Conservation (phyloP, 2,113 vertebrate genomes). For the Myrmecobius fasciatus region DNA sequence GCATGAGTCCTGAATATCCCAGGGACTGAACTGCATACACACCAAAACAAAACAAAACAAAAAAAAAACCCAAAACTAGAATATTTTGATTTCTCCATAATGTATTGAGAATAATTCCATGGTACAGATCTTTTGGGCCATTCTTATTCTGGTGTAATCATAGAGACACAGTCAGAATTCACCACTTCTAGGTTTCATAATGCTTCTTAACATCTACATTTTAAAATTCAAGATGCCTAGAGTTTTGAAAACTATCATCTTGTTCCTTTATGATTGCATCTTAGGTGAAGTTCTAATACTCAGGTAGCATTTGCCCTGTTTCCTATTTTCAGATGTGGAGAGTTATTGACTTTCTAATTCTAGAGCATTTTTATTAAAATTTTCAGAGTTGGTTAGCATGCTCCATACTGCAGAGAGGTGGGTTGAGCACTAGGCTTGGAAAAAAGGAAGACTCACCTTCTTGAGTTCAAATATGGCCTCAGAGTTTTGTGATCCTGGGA, state of each 20-base stretch:
- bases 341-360: background rate
- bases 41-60: background rate
- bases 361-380: background rate
- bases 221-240: background rate
- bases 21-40: background rate
- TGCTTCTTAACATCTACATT: background rate
- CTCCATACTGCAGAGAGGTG: background rate
- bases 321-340: background rate
- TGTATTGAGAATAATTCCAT: background rate
- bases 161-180: background rate
- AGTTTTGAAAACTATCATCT: background rate
- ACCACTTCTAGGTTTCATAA: background rate
- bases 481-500: background rate
- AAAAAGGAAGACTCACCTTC: background rate
- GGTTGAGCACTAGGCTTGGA: background rate
- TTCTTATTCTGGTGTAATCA: background rate
- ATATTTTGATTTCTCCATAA: background rate
- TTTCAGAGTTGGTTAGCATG: background rate
- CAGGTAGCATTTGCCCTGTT: background rate
- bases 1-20: background rate
- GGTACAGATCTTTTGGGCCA: background rate
- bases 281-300: background rate
- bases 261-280: background rate
- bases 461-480: background rate
- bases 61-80: background rate